A percentile compares a stretch with the other conserved stretches of the same genome.
Conservation (phyloP, 2,113 vertebrate species). For the Periophthalmodon schlosseri region DNA sequence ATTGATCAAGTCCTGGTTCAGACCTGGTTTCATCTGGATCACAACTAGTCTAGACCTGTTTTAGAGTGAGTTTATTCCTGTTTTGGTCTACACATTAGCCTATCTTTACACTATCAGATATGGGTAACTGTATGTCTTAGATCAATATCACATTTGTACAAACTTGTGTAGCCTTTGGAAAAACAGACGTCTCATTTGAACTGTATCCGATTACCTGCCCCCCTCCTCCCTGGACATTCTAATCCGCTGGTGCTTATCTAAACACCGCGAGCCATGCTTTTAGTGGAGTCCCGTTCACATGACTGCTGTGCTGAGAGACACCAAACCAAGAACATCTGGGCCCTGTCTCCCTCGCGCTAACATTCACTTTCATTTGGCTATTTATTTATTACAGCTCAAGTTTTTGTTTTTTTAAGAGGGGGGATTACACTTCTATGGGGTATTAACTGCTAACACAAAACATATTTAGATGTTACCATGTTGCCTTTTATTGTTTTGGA, state of each 20-base stretch:
- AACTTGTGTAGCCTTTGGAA: background rate
- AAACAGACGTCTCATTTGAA: background rate
- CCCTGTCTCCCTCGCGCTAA: slow-evolving; percentile 31
- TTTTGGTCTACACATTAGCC: background rate
- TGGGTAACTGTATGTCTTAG: background rate
- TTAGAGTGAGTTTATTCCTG: background rate
- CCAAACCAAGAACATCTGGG: slow-evolving; percentile 74
- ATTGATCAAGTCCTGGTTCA: background rate
- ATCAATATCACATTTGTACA: background rate
- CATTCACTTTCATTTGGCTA: too few species aligned
- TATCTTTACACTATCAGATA: background rate
- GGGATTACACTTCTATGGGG: too few species aligned
- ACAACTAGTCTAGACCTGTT: background rate
- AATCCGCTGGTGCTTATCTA: slow-evolving; percentile 51
- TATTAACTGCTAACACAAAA: too few species aligned
- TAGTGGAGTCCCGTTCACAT: slow-evolving; percentile 66
- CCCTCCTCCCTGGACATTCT: slow-evolving; percentile 39
- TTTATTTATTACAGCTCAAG: too few species aligned
- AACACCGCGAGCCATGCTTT: slow-evolving; percentile 57
- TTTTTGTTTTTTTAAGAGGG: too few species aligned
- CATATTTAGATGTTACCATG: too few species aligned
- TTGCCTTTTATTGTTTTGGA: too few species aligned
- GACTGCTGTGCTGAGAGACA: slow-evolving; percentile 56
- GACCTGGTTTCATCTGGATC: background rate
- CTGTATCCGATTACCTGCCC: slow-evolving; percentile 41